These are phyloP conservation scores for Anoplophora glabripennis DNA, from an alignment of 1,140 invertebrate species.

Conservation along the genomic window DNA sequence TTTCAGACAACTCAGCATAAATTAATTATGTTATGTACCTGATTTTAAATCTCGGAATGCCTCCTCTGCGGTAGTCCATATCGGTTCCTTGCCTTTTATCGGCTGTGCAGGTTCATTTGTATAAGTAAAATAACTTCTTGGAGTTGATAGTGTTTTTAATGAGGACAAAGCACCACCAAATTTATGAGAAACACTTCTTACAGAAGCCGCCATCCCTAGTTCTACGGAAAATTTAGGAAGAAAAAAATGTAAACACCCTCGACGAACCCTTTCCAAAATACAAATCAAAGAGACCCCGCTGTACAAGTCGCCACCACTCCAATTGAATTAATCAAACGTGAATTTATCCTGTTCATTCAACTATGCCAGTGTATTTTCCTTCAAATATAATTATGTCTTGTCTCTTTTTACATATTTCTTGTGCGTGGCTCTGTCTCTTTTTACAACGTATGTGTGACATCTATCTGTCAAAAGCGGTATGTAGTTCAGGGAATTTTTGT, in stretches of 20 bases:
- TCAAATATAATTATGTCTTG: neutral
- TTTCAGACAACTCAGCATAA: too few species aligned
- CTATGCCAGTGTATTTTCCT: too few species aligned
- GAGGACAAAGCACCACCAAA: slow-evolving; percentile 9
- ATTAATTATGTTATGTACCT: slow-evolving; percentile 36
- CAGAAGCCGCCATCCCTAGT: slow-evolving; percentile 20
- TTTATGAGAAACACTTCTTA: slow-evolving; percentile 22
- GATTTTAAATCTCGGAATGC: slow-evolving; percentile 51
- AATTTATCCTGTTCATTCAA: neutral
- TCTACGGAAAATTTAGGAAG: too few species aligned
- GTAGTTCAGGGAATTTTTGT: neutral
- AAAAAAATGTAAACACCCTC: too few species aligned
- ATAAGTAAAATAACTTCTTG: slow-evolving; percentile 54
- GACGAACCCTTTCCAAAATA: too few species aligned
- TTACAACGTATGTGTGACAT: neutral
- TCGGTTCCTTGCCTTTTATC: slow-evolving; percentile 49
- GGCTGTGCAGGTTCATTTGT: slow-evolving; percentile 52
- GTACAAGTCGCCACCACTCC: too few species aligned
- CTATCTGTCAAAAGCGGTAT: neutral
- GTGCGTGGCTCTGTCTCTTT: too few species aligned
- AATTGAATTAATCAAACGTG: too few species aligned
- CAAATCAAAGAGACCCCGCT: too few species aligned
- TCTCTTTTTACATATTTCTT: neutral
- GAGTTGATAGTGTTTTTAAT: slow-evolving; percentile 7
- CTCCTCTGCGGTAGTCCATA: slow-evolving; percentile 48